These are phyloP conservation scores for Oxytorus armatus DNA, from an alignment of 2,888 invertebrate species.

Conservation along the genomic window DNA sequence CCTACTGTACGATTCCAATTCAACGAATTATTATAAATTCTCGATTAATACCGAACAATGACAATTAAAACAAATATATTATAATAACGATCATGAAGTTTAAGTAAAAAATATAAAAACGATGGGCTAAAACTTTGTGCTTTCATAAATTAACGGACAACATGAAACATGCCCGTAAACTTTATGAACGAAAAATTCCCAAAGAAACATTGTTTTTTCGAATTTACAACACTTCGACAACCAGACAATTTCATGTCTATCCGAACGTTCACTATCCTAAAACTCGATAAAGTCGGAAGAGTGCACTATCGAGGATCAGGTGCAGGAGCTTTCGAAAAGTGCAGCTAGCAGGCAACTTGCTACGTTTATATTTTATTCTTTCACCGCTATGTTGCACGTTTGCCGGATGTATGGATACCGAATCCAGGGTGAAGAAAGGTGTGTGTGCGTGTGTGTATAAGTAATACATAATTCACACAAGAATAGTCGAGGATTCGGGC, in stretches of 20 bases:
- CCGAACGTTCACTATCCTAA: neutral
- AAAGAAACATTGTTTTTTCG: neutral
- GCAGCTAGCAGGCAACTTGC: slow-evolving; percentile 1
- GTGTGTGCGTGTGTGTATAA: slow-evolving; percentile 1
- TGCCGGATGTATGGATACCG: neutral
- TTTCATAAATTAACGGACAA: neutral
- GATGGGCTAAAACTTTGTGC: neutral
- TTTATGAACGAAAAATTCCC: too few relatives aligned
- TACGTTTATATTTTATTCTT: slow-evolving; percentile 26
- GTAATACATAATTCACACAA: slow-evolving; percentile 56
- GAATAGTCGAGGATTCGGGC: slow-evolving; percentile 34
- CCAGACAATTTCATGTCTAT: neutral
- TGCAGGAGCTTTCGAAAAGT: slow-evolving; percentile 5
- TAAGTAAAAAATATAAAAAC: neutral
- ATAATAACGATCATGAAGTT: too few relatives aligned
- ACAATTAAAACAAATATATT: neutral
- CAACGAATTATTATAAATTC: neutral
- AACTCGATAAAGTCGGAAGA: slow-evolving; percentile 1
- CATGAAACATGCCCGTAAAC: too few relatives aligned
- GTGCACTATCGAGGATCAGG: slow-evolving; percentile 19
- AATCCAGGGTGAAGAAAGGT: neutral
- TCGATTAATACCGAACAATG: slow-evolving; percentile 12
- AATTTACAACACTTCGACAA: neutral
- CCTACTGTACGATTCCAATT: neutral
- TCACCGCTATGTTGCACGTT: neutral